Conservation (phyloP, 2,888 invertebrate genomes). For the Ormia ochracea region DNA sequence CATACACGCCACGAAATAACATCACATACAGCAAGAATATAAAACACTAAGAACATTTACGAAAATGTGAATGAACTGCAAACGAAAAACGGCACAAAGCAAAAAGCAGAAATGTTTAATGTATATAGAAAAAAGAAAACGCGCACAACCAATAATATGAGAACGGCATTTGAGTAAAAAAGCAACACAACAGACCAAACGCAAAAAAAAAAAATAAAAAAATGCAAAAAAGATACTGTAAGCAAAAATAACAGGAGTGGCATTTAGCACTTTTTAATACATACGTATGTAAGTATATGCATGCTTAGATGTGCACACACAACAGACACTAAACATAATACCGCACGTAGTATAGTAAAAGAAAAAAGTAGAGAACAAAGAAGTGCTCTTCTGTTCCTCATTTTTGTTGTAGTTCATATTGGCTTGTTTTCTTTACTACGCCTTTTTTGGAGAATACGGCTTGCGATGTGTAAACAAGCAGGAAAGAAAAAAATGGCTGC, state of each 20-base stretch:
- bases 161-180: conserved; percentile 4
- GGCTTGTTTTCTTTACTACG: conserved; percentile 33
- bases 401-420: background rate
- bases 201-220: conserved; percentile 1
- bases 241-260: conserved; percentile 53
- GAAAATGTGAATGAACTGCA: conserved; percentile 66
- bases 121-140: conserved; percentile 19
- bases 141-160: conserved; percentile 14
- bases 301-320: too few relatives aligned
- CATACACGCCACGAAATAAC: conserved; percentile 22
- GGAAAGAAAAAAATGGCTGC: conserved; percentile 44
- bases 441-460: conserved; percentile 36
- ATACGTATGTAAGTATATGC: background rate
- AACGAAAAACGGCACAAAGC: conserved; percentile 41
- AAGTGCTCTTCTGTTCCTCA: conserved; percentile 13
- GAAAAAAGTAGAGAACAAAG: conserved; percentile 38
- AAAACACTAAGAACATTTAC: conserved; percentile 34
- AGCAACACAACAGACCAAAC: background rate
- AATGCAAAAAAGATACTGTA: background rate
- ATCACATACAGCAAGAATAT: background rate
- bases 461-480: conserved; percentile 61
- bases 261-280: conserved; percentile 14
- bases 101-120: conserved; percentile 21
- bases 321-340: too few relatives aligned
- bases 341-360: too few relatives aligned